Evolutionary conservation across 64 coral and sea anemone genomes (phyloP).

Genomic region (Catalaphyllia jardinei): DNA sequence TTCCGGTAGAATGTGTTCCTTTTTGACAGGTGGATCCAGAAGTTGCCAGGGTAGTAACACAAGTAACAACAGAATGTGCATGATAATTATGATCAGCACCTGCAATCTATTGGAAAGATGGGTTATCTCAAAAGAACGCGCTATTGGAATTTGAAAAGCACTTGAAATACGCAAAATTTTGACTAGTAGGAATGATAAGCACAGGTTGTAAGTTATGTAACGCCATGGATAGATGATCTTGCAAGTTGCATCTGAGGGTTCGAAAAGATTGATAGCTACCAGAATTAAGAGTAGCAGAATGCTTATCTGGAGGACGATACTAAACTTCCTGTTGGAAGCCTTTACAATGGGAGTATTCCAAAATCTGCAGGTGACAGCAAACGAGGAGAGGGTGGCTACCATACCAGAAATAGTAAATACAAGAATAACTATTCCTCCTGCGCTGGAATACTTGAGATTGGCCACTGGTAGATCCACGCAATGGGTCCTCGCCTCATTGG

Average conservation of each 20-base stretch:
- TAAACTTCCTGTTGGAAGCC: constrained; percentile 64
- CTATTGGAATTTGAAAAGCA: constrained; percentile 13
- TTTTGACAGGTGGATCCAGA: no score
- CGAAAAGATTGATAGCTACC: constrained; percentile 30
- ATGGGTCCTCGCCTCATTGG: constrained; percentile 2
- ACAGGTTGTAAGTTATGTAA: constrained; percentile 22
- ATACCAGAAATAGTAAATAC: constrained; percentile 47
- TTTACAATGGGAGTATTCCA: constrained; percentile 73
- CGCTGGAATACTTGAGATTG: constrained; percentile 11
- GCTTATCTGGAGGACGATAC: constrained; percentile 18
- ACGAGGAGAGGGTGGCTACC: constrained; percentile 7
- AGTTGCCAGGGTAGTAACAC: no score
- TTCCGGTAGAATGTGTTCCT: no score
- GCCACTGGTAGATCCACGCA: constrained; percentile 41
- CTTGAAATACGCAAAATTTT: constrained; percentile 59
- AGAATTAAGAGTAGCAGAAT: constrained; percentile 27
- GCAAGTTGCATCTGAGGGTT: constrained; percentile 32
- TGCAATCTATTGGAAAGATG: not conserved
- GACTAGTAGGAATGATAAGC: constrained; percentile 36
- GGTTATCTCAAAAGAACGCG: not conserved
- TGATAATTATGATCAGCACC: not conserved
- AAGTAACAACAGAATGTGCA: no score
- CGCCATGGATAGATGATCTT: constrained; percentile 24
- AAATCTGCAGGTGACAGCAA: constrained; percentile 45
- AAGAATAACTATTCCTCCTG: constrained; percentile 18